Conservation (phyloP, 92 coral and sea anemone genomes). For the Isaurus tuberculatus region DNA sequence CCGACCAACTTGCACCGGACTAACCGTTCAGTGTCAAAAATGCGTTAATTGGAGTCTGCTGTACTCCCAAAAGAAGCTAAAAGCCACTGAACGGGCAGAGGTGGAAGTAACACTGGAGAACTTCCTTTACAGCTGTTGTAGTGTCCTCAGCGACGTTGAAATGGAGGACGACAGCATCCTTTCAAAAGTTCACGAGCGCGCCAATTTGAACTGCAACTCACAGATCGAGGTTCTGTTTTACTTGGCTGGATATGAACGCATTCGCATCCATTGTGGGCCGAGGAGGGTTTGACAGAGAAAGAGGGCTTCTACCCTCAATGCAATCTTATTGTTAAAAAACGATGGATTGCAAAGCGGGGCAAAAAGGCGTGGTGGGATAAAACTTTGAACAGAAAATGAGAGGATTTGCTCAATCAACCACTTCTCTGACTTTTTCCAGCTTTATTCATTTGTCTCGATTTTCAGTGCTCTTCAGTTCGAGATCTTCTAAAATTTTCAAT, state of each 20-base stretch:
- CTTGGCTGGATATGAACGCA: conserved; percentile 41
- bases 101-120: conserved; percentile 39
- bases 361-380: not conserved
- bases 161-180: conserved; percentile 9
- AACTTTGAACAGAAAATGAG: not conserved
- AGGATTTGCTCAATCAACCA: not conserved
- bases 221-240: conserved; percentile 50
- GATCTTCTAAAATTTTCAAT: not conserved
- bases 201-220: conserved; percentile 43
- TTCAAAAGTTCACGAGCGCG: conserved; percentile 28
- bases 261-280: conserved; percentile 28
- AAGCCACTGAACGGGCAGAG: conserved; percentile 9
- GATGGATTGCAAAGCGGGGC: conserved; percentile 30
- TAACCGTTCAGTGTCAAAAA: too few species aligned
- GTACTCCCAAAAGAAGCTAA: not conserved
- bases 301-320: conserved; percentile 24
- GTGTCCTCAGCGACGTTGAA: not conserved
- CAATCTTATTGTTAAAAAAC: conserved; percentile 17
- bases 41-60: not conserved
- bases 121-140: conserved; percentile 37
- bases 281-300: conserved; percentile 16
- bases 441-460: not conserved
- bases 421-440: not conserved
- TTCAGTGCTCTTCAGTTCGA: not conserved
- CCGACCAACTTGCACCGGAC: too few species aligned